Percentiles rank a stretch among this genome's conserved stretches.
These are phyloP conservation scores for Alviniconcha marisindica DNA, from an alignment of 1,140 invertebrate species.

Conservation along the genomic window DNA sequence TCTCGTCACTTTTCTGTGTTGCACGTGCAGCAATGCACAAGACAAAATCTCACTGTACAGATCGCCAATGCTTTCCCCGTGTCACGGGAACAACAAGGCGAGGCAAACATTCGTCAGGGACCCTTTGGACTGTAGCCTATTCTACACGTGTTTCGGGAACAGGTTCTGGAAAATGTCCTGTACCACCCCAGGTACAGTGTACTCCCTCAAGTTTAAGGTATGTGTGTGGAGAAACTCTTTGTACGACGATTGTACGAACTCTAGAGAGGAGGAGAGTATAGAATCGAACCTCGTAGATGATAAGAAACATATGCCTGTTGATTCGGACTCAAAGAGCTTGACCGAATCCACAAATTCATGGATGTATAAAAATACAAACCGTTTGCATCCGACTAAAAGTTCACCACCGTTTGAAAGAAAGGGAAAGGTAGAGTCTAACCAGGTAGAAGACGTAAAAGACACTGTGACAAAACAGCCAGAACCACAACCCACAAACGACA, in stretches of 20 bases:
- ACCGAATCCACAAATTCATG: background rate
- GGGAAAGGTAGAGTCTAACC: background rate
- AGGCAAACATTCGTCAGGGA: conserved; percentile 39
- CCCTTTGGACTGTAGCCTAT: conserved; percentile 46
- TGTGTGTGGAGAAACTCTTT: conserved; percentile 50
- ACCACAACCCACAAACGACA: background rate
- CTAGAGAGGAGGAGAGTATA: background rate
- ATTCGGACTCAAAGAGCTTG: background rate
- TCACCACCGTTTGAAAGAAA: no score
- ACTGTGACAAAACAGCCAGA: no score
- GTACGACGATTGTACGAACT: conserved; percentile 46
- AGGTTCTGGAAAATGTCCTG: conserved; percentile 46
- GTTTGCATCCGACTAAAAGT: no score
- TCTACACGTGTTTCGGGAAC: conserved; percentile 49
- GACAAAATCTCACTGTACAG: no score
- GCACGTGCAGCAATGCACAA: no score
- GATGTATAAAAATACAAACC: no score
- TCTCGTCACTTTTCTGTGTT: no score
- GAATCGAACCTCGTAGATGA: background rate
- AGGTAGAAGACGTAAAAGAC: background rate
- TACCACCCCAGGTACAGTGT: conserved; percentile 37
- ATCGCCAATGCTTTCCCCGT: no score
- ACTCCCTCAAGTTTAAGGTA: conserved; percentile 48
- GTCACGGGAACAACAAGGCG: no score
- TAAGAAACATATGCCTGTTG: background rate